Base-by-base conservation (phyloP, 1,140 invertebrate genomes). In the Brachionus calyciflorus region DNA sequence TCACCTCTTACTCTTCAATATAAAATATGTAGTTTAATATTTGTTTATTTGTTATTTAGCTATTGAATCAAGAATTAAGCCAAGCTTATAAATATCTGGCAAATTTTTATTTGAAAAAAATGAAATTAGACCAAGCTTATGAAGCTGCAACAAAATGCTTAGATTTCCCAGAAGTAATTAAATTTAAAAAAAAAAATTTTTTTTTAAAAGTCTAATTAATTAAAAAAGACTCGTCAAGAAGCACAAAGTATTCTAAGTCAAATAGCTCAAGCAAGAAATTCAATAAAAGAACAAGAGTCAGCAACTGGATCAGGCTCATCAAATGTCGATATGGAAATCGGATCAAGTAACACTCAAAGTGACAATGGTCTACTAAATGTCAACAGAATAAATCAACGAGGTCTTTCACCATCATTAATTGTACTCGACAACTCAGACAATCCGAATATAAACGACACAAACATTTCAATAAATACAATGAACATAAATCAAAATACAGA, bases 61-160 rank as follows among this genome's bases (percentile, higher is more conserved):
- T 48, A 12, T 17, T 57, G 0, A 60, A 53, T 55, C 41, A 46
- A 44, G 73, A 76, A 30, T 30, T 76, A 6, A 48, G 49, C 33
- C 73, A 76, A 28, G 73, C 73, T 76, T 55, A 55, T 48, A 55
- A 57, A 60, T 76, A 55, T 60, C 41, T 76, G 37, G 73, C 73
- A 17, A 76, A 76, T 40, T 76, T 55, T 48, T 55, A 57, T 76
- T 21, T 76, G 14, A 76, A 76, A 76, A 55, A 76, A 76, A 41
- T 44, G 37, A 55, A 76, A 48, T 48, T 55, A 46, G 73, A 76
- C 49, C 24, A 76, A 19, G 73, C 73, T 21, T 60, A 57, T 46
- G 49, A 55, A 9, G 49, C 49, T 12, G 73, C 73, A 26, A 57
- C 49, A 26, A 76, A 76, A 26, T 76, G 73, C 33, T 30, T 76